These are phyloP conservation scores for Drosophila kanapiae DNA, from an alignment of 1,140 invertebrate species.

Conservation along the genomic window DNA sequence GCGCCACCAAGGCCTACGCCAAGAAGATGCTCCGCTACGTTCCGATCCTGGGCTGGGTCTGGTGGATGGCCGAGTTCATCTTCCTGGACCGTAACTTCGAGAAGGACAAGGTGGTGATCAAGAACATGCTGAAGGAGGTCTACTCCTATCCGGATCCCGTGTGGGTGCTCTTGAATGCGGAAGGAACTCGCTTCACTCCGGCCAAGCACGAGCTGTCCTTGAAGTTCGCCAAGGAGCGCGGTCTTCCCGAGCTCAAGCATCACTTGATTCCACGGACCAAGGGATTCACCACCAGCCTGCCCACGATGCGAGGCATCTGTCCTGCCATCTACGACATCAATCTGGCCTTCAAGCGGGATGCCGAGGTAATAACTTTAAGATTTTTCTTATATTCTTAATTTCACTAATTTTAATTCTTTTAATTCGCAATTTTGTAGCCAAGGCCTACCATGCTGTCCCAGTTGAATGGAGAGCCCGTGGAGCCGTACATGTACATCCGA, in stretches of 20 bases:
- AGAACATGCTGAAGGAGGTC: constrained; percentile 91
- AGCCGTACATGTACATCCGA: constrained; percentile 92
- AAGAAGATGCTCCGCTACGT: constrained; percentile 96
- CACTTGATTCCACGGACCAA: constrained; percentile 96
- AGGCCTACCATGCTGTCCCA: constrained; percentile 93
- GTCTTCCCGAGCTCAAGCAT: constrained; percentile 93
- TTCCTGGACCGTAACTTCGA: constrained; percentile 97
- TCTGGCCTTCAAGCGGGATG: constrained; percentile 90
- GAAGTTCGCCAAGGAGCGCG: constrained; percentile 94
- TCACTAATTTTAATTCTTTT: not conserved
- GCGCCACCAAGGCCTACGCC: constrained; percentile 96
- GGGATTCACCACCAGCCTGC: constrained; percentile 93
- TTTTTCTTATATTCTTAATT: constrained; percentile 75
- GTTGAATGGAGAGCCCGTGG: constrained; percentile 90
- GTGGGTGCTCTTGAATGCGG: constrained; percentile 95
- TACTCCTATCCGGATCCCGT: constrained; percentile 94
- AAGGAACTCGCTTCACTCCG: constrained; percentile 96
- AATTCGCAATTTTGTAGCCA: constrained; percentile 72
- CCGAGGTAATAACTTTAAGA: constrained; percentile 51
- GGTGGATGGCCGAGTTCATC: constrained; percentile 96
- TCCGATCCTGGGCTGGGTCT: constrained; percentile 97
- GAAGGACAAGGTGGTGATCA: constrained; percentile 94
- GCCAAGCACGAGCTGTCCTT: constrained; percentile 95
- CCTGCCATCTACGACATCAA: constrained; percentile 94
- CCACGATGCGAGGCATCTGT: constrained; percentile 90